Base-by-base conservation (phyloP, 2,888 invertebrate genomes). In the Oxystoma pomonae region DNA sequence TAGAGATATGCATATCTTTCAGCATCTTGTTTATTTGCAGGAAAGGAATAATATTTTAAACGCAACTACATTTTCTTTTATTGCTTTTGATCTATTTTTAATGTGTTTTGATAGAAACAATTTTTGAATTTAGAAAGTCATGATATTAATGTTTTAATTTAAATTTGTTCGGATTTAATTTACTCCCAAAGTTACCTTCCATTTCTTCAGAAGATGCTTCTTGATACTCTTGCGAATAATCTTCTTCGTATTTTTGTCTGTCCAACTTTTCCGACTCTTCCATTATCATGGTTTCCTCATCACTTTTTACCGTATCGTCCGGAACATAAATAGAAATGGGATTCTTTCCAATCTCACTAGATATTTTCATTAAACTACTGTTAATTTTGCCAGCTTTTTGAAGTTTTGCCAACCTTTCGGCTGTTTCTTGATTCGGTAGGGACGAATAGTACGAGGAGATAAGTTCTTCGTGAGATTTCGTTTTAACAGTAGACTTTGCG, bases 361-460 rank as follows among this genome's bases (percentile, higher is more conserved):
- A 72, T 16, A 76, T 77, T 64, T 81, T 76, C 57, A 72, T 72
- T 74, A 79, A 66, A 71, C 76, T 70, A 74, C 68, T 72, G 75
- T 82, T 82, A 1, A 82, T 77, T 72, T 84, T 83, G 57, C 84
- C 83, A 16, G 84, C 82, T 59, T 84, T 84, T 66, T 87, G 86
- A 1, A 85, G 79, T 63, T 86, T 83, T 0, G 85, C 85, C 62
- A 87, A 73, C 35, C 84, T 83, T 57, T 87, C 86, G 12, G 86
- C 86, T 0, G 85, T 84, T 75, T 87, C 84, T 20, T 85, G 83
- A 67, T 84, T 87, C 16, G 87, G 87, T 22, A 88, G 77, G 0
- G 86, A 84, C 1, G 87, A 83, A 69, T 85, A 88, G 68, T 84
- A 77, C 7, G 70, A 60, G 7, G 18, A 16, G 17, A 20, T 18